Conservation (phyloP, 2,797 vertebrate species). For the Buphagus erythrorhynchus region DNA sequence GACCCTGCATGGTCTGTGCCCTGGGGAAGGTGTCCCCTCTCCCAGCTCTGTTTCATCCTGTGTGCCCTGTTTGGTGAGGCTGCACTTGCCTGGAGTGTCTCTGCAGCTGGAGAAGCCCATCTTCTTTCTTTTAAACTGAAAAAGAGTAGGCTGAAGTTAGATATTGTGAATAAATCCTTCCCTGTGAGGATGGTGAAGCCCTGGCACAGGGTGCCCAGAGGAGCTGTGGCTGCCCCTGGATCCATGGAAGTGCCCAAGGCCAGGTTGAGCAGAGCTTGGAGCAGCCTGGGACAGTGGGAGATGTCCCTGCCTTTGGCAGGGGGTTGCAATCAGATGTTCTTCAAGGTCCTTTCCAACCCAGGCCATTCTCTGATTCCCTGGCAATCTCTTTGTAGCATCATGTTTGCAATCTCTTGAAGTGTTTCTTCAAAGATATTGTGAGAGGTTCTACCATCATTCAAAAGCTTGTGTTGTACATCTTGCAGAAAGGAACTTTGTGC, state of each 20-base stretch:
- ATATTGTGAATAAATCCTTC: not conserved
- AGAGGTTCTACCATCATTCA: not conserved
- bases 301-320: not conserved
- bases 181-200: rapidly evolving
- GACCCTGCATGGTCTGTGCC: not conserved
- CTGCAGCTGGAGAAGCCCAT: not conserved
- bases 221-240: not conserved
- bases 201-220: not conserved
- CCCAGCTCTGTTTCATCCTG: not conserved
- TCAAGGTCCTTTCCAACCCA: not conserved
- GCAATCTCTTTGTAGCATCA: rapidly evolving
- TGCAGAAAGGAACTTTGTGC: not conserved
- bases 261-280: rapidly evolving
- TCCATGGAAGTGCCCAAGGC: rapidly evolving
- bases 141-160: not conserved
- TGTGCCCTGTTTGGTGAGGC: not conserved
- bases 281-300: rapidly evolving
- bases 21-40: not conserved
- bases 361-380: not conserved
- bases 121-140: not conserved
- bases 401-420: not conserved
- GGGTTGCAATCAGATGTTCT: rapidly evolving
- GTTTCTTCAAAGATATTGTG: not conserved
- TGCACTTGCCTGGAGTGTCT: not conserved
- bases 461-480: not conserved